These are phyloP conservation scores for Nebria salina DNA, from an alignment of 2,888 invertebrate genomes.

Conservation along the genomic window DNA sequence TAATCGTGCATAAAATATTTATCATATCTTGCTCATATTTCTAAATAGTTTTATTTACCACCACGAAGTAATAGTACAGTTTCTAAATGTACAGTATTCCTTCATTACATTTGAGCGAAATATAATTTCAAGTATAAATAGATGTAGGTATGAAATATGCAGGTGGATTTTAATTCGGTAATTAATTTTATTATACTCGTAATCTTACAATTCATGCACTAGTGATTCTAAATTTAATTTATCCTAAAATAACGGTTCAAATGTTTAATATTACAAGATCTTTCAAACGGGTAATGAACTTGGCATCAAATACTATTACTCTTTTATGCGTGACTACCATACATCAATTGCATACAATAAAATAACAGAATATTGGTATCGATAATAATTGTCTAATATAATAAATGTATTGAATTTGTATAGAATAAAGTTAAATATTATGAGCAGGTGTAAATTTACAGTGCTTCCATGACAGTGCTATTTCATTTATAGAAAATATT, in stretches of 20 bases:
- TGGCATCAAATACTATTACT: not conserved
- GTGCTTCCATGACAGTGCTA: too few relatives aligned
- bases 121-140: not conserved
- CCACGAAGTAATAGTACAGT: not conserved
- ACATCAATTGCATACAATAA: not conserved
- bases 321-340: not conserved
- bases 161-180: not conserved
- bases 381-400: not conserved
- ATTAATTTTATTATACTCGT: slow-evolving; percentile 7
- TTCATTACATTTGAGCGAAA: not conserved
- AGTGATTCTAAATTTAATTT: slow-evolving; percentile 11
- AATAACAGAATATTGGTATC: not conserved
- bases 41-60: not conserved
- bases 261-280: not conserved
- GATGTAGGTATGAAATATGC: not conserved
- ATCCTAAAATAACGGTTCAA: slow-evolving; percentile 20
- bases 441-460: too few relatives aligned
- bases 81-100: not conserved
- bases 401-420: not conserved
- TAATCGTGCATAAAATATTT: not conserved
- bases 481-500: too few relatives aligned
- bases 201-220: slow-evolving; percentile 19
- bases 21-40: not conserved
- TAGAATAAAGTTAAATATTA: too few relatives aligned
- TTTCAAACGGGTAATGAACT: slow-evolving; percentile 24